phyloP scores from a whole-genome alignment of 2,113 vertebrate species.

The Steatornis caripensis region DNA sequence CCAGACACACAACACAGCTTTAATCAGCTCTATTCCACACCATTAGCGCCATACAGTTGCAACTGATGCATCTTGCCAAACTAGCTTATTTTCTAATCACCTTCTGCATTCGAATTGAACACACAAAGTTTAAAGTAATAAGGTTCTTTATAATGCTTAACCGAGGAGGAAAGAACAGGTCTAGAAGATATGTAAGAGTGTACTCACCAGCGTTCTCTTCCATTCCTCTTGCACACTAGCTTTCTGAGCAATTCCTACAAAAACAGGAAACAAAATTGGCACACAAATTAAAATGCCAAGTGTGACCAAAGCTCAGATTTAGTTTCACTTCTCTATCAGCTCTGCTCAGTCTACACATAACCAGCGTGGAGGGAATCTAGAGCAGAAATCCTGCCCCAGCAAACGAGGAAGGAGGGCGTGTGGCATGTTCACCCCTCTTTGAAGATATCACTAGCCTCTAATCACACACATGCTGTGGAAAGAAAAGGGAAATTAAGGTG shows the following conservation, averaged over 20 bases:
- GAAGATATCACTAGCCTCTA: background rate
- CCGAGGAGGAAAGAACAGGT: background rate
- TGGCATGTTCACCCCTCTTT: background rate
- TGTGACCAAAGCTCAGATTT: background rate
- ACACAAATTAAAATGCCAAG: background rate
- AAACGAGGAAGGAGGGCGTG: rapidly evolving
- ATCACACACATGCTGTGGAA: background rate
- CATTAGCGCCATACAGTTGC: background rate
- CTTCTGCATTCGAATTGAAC: background rate
- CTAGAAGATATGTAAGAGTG: rapidly evolving
- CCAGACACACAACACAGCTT: background rate
- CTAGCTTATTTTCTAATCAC: background rate
- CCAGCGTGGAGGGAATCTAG: background rate
- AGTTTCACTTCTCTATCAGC: background rate
- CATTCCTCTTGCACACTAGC: background rate
- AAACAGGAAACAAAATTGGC: background rate
- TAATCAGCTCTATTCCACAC: background rate
- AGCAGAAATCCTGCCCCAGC: background rate
- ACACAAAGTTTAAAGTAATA: background rate
- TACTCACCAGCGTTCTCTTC: constrained; percentile 58
- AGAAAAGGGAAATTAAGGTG: background rate
- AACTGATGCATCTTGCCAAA: background rate
- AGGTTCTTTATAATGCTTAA: background rate
- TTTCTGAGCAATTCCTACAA: background rate
- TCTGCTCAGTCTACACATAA: background rate